Evolutionary conservation across 2,888 invertebrate species (phyloP).

Genomic region (Neoaliturus tenellus): DNA sequence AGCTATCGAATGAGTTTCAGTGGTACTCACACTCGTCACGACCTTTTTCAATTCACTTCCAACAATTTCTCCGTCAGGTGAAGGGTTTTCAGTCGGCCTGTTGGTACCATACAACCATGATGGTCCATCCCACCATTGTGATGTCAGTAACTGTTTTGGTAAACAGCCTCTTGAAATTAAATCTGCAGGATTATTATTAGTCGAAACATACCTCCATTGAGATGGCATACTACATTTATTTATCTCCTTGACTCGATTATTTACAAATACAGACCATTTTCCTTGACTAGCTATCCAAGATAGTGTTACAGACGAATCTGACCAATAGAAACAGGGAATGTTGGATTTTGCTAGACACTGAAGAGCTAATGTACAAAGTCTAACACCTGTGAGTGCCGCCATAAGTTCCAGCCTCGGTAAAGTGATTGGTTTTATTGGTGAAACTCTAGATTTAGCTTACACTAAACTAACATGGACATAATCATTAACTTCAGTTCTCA

Average conservation of each 20-base stretch:
- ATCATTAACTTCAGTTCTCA: conserved; percentile 57
- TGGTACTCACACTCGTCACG: too few species aligned
- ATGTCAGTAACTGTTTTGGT: conserved; percentile 63
- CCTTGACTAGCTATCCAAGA: too few species aligned
- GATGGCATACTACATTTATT: conserved; percentile 54
- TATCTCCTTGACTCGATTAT: conserved; percentile 67
- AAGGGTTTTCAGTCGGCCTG: conserved; percentile 57
- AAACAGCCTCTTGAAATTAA: conserved; percentile 68
- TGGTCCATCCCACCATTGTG: conserved; percentile 69
- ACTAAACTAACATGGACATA: conserved; percentile 62
- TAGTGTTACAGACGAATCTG: too few species aligned
- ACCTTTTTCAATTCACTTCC: conserved; percentile 5
- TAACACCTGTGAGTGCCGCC: conserved; percentile 67
- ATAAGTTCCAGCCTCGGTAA: conserved; percentile 68
- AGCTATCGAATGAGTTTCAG: background rate
- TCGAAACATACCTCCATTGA: conserved; percentile 67
- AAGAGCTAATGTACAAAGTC: too few species aligned
- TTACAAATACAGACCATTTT: conserved; percentile 66
- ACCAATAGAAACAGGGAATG: conserved; percentile 53
- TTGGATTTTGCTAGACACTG: background rate
- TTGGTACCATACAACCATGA: conserved; percentile 64
- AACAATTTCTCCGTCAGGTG: background rate
- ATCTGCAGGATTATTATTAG: conserved; percentile 68
- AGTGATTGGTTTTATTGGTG: conserved; percentile 63
- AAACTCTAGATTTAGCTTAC: conserved; percentile 66